These are phyloP conservation scores for Anastrepha obliqua DNA, from an alignment of 1,140 invertebrate genomes.

Conservation along the genomic window DNA sequence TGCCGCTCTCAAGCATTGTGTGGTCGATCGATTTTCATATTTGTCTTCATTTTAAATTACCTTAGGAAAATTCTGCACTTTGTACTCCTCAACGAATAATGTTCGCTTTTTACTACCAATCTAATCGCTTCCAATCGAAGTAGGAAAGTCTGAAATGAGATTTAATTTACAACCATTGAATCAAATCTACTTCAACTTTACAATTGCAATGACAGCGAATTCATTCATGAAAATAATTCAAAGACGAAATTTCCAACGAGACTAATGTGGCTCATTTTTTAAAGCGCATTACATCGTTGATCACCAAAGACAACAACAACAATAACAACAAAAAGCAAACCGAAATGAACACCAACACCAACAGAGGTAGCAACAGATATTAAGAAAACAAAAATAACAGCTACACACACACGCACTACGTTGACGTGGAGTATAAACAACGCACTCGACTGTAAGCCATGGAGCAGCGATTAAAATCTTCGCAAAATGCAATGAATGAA, in stretches of 20 bases:
- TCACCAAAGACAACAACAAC: constrained; percentile 54
- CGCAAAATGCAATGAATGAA: constrained; percentile 33
- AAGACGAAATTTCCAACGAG: constrained; percentile 4
- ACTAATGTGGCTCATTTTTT: constrained; percentile 36
- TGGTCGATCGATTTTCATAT: too few relatives aligned
- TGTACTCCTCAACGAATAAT: too few relatives aligned
- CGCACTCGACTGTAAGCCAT: not conserved
- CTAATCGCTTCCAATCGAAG: not conserved
- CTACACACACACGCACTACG: not conserved
- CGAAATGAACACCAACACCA: not conserved
- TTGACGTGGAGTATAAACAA: not conserved
- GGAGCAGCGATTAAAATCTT: constrained; percentile 49
- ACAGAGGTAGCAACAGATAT: constrained; percentile 41
- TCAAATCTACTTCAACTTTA: not conserved
- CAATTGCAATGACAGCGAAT: not conserved
- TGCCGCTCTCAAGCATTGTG: too few relatives aligned
- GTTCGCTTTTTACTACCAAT: too few relatives aligned
- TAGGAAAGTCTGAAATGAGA: not conserved
- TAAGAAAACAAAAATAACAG: not conserved
- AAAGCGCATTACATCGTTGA: constrained; percentile 32
- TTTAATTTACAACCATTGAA: not conserved
- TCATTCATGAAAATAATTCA: constrained; percentile 46
- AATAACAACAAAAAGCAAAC: constrained; percentile 35
- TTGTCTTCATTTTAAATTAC: too few relatives aligned
- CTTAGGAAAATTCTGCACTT: too few relatives aligned